A percentile compares a stretch with the other conserved stretches of the same genome.
Evolutionary conservation across 2,888 invertebrate genomes (phyloP).

Genomic region (Campaea margaritaria): DNA sequence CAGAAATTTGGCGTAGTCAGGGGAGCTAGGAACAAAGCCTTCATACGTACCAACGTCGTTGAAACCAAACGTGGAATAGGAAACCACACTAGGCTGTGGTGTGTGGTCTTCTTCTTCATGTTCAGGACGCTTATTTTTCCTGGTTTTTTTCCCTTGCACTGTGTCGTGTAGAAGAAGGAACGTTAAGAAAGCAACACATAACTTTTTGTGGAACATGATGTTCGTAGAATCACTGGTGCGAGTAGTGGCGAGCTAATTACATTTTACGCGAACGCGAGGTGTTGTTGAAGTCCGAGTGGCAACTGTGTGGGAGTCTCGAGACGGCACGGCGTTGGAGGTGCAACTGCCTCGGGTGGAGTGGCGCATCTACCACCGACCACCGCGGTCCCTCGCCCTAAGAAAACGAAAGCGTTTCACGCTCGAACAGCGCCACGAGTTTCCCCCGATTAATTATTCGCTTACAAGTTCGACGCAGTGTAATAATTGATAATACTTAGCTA

Average conservation of each 20-base stretch:
- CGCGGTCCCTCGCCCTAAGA: conserved; percentile 66
- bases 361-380: conserved; percentile 52
- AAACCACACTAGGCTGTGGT: conserved; percentile 74
- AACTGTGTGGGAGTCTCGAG: conserved; percentile 64
- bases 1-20: conserved; percentile 69
- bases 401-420: conserved; percentile 82
- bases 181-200: conserved; percentile 60
- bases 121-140: conserved; percentile 63
- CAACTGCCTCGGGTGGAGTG: conserved; percentile 43
- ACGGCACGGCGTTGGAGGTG: conserved; percentile 45
- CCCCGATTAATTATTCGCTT: conserved; percentile 74
- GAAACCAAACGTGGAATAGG: conserved; percentile 79
- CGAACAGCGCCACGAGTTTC: conserved; percentile 71
- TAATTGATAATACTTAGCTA: conserved; percentile 58
- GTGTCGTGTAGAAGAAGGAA: conserved; percentile 52
- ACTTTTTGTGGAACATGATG: conserved; percentile 65
- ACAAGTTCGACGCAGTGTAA: conserved; percentile 66
- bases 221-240: conserved; percentile 47
- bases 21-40: conserved; percentile 76
- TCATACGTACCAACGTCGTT: conserved; percentile 76
- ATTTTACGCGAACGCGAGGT: conserved; percentile 71
- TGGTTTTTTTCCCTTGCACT: conserved; percentile 64
- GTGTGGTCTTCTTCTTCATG: conserved; percentile 64
- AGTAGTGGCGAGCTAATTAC: conserved; percentile 55
- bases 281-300: conserved; percentile 65